Conservation (phyloP, 2,113 vertebrate species). For the Gymnocephalus cernua region DNA sequence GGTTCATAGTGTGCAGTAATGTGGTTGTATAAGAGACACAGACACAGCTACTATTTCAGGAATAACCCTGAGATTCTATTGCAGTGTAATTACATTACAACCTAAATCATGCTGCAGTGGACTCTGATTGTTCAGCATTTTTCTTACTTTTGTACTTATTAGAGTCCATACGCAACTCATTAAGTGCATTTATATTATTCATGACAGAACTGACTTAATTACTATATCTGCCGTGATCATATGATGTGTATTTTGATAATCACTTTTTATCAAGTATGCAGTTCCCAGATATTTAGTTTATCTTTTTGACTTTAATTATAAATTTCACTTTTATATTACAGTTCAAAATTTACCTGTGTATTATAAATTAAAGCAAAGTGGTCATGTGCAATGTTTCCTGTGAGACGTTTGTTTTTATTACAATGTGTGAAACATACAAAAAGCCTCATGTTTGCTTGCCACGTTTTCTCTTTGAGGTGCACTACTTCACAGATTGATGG, state of each 20-base stretch:
- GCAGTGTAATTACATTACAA: constrained; percentile 12
- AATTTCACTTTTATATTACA: neutral
- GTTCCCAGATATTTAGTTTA: neutral
- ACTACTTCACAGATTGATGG: neutral
- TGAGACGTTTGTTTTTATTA: neutral
- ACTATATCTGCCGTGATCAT: constrained; percentile 1
- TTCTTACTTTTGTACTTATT: neutral
- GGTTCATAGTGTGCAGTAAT: neutral
- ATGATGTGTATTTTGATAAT: neutral
- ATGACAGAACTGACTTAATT: constrained; percentile 1
- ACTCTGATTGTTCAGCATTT: constrained; percentile 28
- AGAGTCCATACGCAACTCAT: neutral
- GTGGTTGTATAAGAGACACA: neutral
- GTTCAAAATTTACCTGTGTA: neutral
- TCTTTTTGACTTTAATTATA: neutral
- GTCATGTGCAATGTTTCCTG: neutral
- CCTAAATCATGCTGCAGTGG: constrained; percentile 13
- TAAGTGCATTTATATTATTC: constrained; percentile 2
- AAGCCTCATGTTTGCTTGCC: neutral
- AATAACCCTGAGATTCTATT: neutral
- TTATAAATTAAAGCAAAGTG: neutral
- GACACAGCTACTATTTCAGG: neutral
- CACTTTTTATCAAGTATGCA: neutral
- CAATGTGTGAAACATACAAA: neutral
- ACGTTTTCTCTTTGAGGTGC: constrained; percentile 14